Evolutionary conservation across 2,797 vertebrate genomes (phyloP), one percentile per base, ranked within the genome.

Genomic region (Champsocephalus esox): DNA sequence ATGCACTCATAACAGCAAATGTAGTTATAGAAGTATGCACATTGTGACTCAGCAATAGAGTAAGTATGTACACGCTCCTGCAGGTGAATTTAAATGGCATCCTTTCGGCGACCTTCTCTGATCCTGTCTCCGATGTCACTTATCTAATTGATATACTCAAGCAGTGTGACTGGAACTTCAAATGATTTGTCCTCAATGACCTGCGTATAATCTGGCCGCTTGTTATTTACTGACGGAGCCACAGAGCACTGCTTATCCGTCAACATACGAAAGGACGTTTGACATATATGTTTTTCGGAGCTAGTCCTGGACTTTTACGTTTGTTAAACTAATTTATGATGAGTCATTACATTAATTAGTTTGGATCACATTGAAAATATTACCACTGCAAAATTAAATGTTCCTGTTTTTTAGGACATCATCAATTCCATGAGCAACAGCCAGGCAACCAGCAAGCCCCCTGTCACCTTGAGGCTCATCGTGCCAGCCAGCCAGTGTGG

Each of bases 401-500:
- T 9, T 7, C 46, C 80, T 61, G 17, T 80, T 86, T 89, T 90
- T 52, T 79, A 99, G 98, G 98, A 99, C 90, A 99, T 99, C 66
- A 97, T 97, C 89, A 99, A 97, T 87, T 99, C 98, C 57, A 99
- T 99, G 98, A 99, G 97, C 94, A 99, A 98, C 94, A 99, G 98
- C 83, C 96, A 96, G 24, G 97, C 97, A 49, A 97, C 96, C 89
- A 99, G 97, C 93, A 98, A 98, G 79, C 97, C 97, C 32, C 97
- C 97, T 0, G 97, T 99, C 84, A 99, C 97, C 0, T 90, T 99
- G 87, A 92, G 97, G 70, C 90, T 99, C 34, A 97, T 99, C 0
- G 97, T 98, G 60, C 97, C 97, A 0, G 97, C 97, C 32, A 98
- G 97, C 74, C 97, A 98, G 88, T 98, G 97, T 0, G 97, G 97